Percentiles rank a stretch among this genome's conserved stretches.
Conservation (phyloP, 2,113 vertebrate species). For the Sinocyclocheilus anophthalmus region DNA sequence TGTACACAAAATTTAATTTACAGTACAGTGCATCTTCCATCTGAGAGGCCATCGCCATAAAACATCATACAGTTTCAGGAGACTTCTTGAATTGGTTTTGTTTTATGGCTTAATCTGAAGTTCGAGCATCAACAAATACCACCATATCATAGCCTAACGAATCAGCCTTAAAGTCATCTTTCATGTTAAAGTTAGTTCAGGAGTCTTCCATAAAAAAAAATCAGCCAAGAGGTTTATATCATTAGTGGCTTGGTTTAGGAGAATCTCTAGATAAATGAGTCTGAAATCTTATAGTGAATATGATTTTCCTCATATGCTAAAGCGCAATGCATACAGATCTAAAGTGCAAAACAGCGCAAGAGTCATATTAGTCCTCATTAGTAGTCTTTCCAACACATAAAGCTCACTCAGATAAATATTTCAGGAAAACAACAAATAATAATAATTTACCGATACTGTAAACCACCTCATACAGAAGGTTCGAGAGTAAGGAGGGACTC, state of each 20-base stretch:
- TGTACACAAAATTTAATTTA: constrained; percentile 49
- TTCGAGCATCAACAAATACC: background rate
- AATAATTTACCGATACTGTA: constrained; percentile 52
- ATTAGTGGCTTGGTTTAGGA: background rate
- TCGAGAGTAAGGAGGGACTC: constrained; percentile 1
- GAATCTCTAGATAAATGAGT: background rate
- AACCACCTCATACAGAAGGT: constrained; percentile 50
- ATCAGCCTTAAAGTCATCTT: background rate
- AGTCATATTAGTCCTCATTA: constrained; percentile 17
- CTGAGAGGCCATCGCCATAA: background rate
- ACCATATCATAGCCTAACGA: background rate
- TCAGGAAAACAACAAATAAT: background rate
- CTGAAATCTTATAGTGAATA: constrained; percentile 1
- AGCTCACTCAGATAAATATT: constrained; percentile 15
- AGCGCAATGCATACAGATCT: constrained; percentile 56
- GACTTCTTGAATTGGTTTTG: background rate
- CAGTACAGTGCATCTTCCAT: constrained; percentile 27
- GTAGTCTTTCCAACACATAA: constrained; percentile 8
- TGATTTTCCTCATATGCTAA: constrained; percentile 24
- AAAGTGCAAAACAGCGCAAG: constrained; percentile 56
- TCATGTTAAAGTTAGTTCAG: background rate
- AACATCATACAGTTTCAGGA: background rate
- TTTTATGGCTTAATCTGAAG: constrained; percentile 32
- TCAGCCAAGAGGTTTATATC: background rate
- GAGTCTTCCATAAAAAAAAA: background rate